Percentiles rank a stretch among this genome's conserved stretches.
These are phyloP conservation scores for Tapirus indicus DNA, from an alignment of 2,797 vertebrate species.

Conservation along the genomic window DNA sequence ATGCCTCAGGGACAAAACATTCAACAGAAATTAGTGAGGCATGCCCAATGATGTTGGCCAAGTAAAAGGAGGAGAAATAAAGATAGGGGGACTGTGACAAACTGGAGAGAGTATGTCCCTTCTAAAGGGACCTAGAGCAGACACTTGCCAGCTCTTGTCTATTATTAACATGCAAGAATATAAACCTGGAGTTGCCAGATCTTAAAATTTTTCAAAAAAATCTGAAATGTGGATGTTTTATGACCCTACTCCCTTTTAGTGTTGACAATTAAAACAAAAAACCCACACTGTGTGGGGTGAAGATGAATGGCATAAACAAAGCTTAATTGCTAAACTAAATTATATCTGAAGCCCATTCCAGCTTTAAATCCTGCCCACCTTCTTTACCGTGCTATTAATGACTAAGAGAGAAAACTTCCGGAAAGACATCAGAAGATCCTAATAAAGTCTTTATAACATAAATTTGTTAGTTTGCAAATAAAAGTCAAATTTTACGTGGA, in stretches of 20 bases:
- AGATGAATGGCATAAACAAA: not conserved
- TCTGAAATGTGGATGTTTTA: not conserved
- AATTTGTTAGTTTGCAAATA: not conserved
- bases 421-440: not conserved
- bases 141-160: not conserved
- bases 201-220: slow-evolving; percentile 16
- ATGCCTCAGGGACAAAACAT: not conserved
- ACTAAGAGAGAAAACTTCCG: not conserved
- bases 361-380: not conserved
- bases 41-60: not conserved
- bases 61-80: not conserved
- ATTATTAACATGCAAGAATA: not conserved
- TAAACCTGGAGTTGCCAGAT: not conserved
- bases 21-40: not conserved
- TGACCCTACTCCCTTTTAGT: not conserved
- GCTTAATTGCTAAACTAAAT: not conserved
- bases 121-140: not conserved
- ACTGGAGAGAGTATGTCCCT: not conserved
- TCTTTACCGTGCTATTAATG: not conserved
- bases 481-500: slow-evolving; percentile 14
- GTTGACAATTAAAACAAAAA: not conserved
- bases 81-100: not conserved
- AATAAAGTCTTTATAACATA: not conserved
- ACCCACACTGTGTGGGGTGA: not conserved
- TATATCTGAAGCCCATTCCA: not conserved